Evolutionary conservation across 2,888 invertebrate species (phyloP), one percentile per base, ranked within the genome.

Genomic region (Nephrotoma guestfalica): DNA sequence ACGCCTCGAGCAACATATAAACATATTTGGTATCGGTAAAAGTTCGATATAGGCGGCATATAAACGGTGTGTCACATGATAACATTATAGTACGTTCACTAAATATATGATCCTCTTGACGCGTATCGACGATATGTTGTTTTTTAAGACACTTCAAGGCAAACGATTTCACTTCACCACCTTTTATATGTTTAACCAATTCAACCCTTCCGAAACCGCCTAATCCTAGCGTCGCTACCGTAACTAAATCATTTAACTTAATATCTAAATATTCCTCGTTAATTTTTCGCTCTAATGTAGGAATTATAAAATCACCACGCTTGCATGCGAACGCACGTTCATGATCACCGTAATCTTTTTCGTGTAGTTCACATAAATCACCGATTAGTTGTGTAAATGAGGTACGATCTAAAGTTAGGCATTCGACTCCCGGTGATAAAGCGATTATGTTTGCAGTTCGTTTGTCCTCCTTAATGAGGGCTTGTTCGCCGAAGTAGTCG

Each of bases 361-460:
- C 94, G 89, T 94, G 94, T 7, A 96, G 92, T 89, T 95, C 96
- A 87, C 94, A 94, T 86, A 96, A 91, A 90, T 95, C 95, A 0
- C 96, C 96, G 88, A 96, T 96, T 18, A 96, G 91, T 87, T 95
- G 94, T 87, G 94, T 94, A 90, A 96, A 96, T 0, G 93, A 93
- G 90, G 95, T 94, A 89, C 97, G 93, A 89, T 97, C 97, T 18
- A 98, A 92, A 0, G 97, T 97, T 13, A 98, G 93, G 89, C 98
- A 98, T 92, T 98, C 94, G 88, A 97, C 94, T 87, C 97, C 94
- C 57, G 97, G 94, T 86, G 95, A 93, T 89, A 96, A 93, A 0
- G 98, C 98, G n/a, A 96, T 96, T 42, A 98, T 97, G 88, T 97
- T 97, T 6, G 98, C 98, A 45, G 98, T 96, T 83, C 98, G 93